Base-by-base conservation (phyloP, 2,113 vertebrate species). In the Aleadryas rufinucha region DNA sequence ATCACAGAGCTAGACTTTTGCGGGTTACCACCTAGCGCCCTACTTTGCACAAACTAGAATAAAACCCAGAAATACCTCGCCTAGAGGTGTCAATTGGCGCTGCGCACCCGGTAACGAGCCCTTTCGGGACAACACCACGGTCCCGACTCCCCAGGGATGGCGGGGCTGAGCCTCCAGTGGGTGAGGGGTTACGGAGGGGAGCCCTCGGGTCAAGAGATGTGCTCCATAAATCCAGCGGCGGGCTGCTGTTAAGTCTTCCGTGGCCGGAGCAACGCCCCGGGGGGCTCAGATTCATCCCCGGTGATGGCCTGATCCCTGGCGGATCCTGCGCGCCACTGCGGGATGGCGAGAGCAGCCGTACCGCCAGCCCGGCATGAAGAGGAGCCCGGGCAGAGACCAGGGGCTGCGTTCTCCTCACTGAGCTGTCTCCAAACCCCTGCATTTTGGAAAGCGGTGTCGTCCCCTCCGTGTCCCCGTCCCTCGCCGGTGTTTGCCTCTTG, bases 231-330 rank as follows among this genome's bases (percentile, higher is more conserved):
- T 2, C 14, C 78, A 5, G 37, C 12, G 17, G 53, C 47, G 6
- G 16, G 56, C 13, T 33, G 7, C 20, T 8, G 49, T 4, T 23
- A 11, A 41, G 41, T 3, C 19, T 24, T 10, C 52, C 5, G 37
- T 11, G 59, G 52, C 44, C 39, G 20, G 31, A 66, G 69, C 33
- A 5, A 61, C 20, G 28, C 41, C 11, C 11, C 1, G 19, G 2
- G 8, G 20, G 22, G 47, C 50, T 56, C 2, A 1, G 0, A 49
- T 13, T 30, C 11, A 68, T 86, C 53, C 6, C 9, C 41, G 77
- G 64, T 47, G 64, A 11, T 60, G 63, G 45, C 5, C 90, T 93
- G 96, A 68, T 84, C 90, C 78, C 90, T 91, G 28, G 88, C 18
- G 94, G 92, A 37, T 21, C 10, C 71, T 35, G 15, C 26, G 14